Conservation (phyloP, 2,113 vertebrate genomes). For the Oophaga pumilio region DNA sequence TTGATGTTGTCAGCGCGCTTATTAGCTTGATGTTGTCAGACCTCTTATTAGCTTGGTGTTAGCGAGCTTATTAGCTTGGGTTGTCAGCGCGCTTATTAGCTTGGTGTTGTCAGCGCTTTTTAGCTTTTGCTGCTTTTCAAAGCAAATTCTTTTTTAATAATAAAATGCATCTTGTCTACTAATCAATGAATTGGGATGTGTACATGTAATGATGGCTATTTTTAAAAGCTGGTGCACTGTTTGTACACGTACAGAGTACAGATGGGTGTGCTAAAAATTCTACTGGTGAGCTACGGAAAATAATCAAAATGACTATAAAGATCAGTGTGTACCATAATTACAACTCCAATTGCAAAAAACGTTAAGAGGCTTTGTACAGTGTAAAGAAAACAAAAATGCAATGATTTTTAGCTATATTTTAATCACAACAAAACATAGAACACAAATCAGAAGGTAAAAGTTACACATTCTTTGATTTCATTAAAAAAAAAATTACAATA, state of each 20-base stretch:
- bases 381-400: too few species aligned
- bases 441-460: too few species aligned
- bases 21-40: background rate
- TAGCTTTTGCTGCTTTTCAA: background rate
- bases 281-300: background rate
- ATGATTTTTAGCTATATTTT: too few species aligned
- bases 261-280: background rate
- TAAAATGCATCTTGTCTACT: constrained; percentile 33
- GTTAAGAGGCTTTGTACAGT: too few species aligned
- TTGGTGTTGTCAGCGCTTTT: background rate
- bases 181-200: constrained; percentile 19
- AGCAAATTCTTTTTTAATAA: constrained; percentile 46
- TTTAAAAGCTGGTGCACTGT: background rate
- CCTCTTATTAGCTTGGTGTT: background rate
- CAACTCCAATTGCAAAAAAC: too few species aligned
- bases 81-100: background rate
- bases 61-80: too few species aligned
- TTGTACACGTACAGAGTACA: background rate
- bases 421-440: too few species aligned
- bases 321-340: too few species aligned
- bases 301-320: background rate
- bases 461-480: too few species aligned
- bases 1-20: background rate
- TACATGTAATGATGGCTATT: constrained; percentile 1
- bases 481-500: too few species aligned